A percentile compares a stretch with the other conserved stretches of the same genome.
Evolutionary conservation across 2,797 vertebrate species (phyloP).

Genomic region (Huso huso): DNA sequence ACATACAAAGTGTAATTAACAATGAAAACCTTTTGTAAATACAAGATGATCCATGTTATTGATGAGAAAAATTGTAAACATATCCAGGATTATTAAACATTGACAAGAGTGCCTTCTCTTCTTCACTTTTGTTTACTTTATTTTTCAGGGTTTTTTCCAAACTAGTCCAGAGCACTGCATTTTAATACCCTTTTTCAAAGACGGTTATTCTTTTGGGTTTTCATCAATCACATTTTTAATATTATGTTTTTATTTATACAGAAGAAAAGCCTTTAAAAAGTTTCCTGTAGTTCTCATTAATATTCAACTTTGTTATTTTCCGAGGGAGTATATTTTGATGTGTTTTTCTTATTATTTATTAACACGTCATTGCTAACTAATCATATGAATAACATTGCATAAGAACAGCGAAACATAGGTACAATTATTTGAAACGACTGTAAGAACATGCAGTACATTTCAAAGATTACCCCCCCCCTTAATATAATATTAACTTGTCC

Average conservation of each 20-base stretch:
- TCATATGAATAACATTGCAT: too few species aligned
- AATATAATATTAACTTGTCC: too few species aligned
- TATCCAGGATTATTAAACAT: constrained; percentile 4
- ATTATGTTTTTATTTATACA: constrained; percentile 3
- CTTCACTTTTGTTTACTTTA: constrained; percentile 10
- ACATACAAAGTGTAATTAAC: constrained; percentile 12
- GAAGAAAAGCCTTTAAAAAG: too few species aligned
- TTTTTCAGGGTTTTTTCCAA: neutral
- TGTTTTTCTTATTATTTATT: too few species aligned
- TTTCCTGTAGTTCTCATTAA: too few species aligned
- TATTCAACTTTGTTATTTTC: too few species aligned
- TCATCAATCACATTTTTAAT: constrained; percentile 16
- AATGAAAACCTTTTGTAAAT: constrained; percentile 15
- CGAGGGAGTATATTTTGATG: too few species aligned
- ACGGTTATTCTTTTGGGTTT: constrained; percentile 3
- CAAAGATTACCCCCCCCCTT: too few species aligned
- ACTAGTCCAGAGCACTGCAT: neutral
- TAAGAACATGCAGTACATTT: too few species aligned
- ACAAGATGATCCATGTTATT: constrained; percentile 5
- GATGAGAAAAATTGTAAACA: constrained; percentile 8
- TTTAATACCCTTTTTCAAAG: constrained; percentile 1
- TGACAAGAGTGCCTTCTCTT: constrained; percentile 1
- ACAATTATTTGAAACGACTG: too few species aligned
- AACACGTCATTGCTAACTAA: too few species aligned
- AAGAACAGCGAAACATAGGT: too few species aligned